These are phyloP conservation scores for Atractosteus spatula DNA, from an alignment of 2,113 vertebrate species.

Conservation along the genomic window DNA sequence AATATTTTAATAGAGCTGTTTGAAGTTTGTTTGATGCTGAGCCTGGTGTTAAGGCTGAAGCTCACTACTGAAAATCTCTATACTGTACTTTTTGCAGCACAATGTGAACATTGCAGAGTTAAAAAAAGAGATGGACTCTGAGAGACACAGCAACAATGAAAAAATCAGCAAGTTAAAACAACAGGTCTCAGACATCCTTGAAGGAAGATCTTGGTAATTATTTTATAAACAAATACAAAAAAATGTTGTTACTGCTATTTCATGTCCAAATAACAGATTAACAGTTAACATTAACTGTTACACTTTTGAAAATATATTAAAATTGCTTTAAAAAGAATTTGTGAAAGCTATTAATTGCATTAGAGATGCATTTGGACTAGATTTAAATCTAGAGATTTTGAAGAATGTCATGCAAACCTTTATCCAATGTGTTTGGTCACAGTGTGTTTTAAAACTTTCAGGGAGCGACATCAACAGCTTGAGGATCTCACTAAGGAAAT, in stretches of 20 bases:
- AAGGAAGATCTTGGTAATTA: conserved; percentile 41
- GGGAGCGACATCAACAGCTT: conserved; percentile 36
- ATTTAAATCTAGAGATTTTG: no score
- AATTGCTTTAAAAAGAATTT: no score
- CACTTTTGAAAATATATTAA: no score
- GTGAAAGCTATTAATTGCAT: no score
- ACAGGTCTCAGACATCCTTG: conserved; percentile 30
- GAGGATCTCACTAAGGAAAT: conserved; percentile 34
- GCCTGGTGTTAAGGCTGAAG: no score
- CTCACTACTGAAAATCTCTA: no score
- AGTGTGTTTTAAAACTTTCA: conserved; percentile 11
- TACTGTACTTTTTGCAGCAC: conserved; percentile 24
- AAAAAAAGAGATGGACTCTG: conserved; percentile 24
- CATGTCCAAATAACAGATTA: no score
- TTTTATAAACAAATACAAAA: neutral
- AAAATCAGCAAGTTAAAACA: conserved; percentile 38
- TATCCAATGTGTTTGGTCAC: neutral
- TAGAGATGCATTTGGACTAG: no score
- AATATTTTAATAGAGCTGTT: neutral
- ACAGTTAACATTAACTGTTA: no score
- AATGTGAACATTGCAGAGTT: conserved; percentile 26
- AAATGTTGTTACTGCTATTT: no score
- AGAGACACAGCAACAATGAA: conserved; percentile 31
- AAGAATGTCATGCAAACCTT: neutral
- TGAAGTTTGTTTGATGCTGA: neutral